Evolutionary conservation across 2,113 vertebrate species (phyloP), one percentile per base, ranked within the genome.

Genomic region (Datnioides undecimradiatus): DNA sequence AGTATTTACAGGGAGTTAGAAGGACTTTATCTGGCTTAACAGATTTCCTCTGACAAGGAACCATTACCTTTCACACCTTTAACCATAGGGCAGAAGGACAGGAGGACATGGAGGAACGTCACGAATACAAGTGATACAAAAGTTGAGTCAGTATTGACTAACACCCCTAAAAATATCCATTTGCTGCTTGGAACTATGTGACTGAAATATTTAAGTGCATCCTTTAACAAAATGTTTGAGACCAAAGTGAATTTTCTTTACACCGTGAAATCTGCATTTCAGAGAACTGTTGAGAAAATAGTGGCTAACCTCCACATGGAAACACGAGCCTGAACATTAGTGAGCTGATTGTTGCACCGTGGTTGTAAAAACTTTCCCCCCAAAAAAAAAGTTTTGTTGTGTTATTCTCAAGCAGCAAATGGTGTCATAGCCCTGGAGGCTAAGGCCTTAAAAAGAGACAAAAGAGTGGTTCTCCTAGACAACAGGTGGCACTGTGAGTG

Each of bases 331-430:
- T 55, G 51, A 55, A 62, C 38, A 19, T 58, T 19, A 23, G 52
- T 69, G 60, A 80, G 63, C 51, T 9, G 48, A 76, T 4, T 68
- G 40, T 83, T 52, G 23, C 11, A 4, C 74, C 1, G 41, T 54
- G 71, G 25, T 67, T 1, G 1, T 72, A 83, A 80, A 4, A 45
- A 74, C 62, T 79, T 55, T 29, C 21, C 19, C 4, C 1, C 7
- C 0, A 60, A 80, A 70, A 70, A 43, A 62, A 73, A 43, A 43
- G n/a, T 13, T 79, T 74, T 76, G 59, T 70, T 55, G 82, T 55
- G 84, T 73, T 75, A 88, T 94, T 91, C 89, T 91, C 90, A 93
- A 92, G 92, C 92, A 93, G 93, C 90, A 92, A 93, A 94, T 75
- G 82, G 82, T 68, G 57, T 78, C 87, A 48, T 77, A 89, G 73